Percentiles rank a stretch among this genome's conserved stretches.
Evolutionary conservation across 2,113 vertebrate genomes (phyloP).

Genomic region (Promerops cafer): DNA sequence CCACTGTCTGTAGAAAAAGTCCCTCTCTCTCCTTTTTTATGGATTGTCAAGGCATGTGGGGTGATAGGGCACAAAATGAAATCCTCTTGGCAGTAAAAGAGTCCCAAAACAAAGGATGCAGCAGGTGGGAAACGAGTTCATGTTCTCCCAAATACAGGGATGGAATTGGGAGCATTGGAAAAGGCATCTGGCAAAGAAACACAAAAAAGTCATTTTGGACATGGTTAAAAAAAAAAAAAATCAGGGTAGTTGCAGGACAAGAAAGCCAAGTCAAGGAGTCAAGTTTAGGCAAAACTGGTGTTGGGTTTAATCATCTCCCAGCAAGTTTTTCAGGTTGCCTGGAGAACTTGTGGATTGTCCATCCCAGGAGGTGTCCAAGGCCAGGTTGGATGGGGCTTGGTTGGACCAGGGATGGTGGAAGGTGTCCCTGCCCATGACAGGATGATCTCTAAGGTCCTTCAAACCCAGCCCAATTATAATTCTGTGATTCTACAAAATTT

Average conservation of each 20-base stretch:
- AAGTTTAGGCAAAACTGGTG: neutral
- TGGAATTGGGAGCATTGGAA: neutral
- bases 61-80: neutral
- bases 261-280: neutral
- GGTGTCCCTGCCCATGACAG: neutral
- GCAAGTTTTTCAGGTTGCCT: neutral
- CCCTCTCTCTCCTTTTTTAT: too few species aligned
- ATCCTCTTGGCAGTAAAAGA: neutral
- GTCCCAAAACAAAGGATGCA: neutral
- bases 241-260: neutral
- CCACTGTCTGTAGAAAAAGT: neutral
- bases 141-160: neutral
- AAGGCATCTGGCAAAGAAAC: neutral
- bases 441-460: neutral
- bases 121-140: neutral
- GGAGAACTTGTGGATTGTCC: neutral
- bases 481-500: neutral
- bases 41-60: fast-evolving
- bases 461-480: neutral
- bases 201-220: neutral
- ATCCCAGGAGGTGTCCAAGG: neutral
- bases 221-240: too few species aligned
- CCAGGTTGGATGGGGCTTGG: fast-evolving
- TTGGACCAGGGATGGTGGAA: fast-evolving
- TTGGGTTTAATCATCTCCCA: neutral